These are phyloP conservation scores for Zootoca vivipara DNA, from an alignment of 2,113 vertebrate genomes.

Conservation along the genomic window DNA sequence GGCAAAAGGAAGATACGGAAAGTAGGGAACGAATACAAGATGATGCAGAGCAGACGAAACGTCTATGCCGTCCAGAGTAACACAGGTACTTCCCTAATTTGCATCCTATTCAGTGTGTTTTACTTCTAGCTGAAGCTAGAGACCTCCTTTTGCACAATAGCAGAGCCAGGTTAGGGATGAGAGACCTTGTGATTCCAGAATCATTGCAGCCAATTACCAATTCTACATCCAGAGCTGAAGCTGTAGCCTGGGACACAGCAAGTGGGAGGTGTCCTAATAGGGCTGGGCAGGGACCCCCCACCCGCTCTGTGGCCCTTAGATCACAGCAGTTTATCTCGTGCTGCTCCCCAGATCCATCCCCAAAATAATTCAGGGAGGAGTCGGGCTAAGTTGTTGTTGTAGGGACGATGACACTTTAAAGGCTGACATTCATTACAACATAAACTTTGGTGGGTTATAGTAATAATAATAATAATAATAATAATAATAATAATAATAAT, in stretches of 20 bases:
- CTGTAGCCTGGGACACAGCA: not conserved
- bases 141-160: not conserved
- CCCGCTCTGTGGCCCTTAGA: too few species aligned
- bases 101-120: not conserved
- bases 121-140: not conserved
- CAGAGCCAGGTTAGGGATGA: not conserved
- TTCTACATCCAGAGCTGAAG: not conserved
- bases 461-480: too few species aligned
- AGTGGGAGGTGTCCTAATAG: too few species aligned
- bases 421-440: too few species aligned
- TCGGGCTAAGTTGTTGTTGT: too few species aligned
- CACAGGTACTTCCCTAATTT: constrained; percentile 81
- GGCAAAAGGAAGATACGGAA: constrained; percentile 82
- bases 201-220: not conserved
- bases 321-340: too few species aligned
- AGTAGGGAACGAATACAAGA: constrained; percentile 91
- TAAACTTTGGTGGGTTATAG: too few species aligned
- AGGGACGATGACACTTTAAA: too few species aligned
- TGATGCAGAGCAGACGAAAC: constrained; percentile 89
- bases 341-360: too few species aligned
- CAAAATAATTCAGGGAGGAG: too few species aligned
- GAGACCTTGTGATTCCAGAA: not conserved
- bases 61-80: constrained; percentile 80
- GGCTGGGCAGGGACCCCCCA: too few species aligned
- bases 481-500: too few species aligned